Evolutionary conservation across 2,888 invertebrate species (phyloP), one percentile per base, ranked within the genome.

Genomic region (Oasisia sp.): DNA sequence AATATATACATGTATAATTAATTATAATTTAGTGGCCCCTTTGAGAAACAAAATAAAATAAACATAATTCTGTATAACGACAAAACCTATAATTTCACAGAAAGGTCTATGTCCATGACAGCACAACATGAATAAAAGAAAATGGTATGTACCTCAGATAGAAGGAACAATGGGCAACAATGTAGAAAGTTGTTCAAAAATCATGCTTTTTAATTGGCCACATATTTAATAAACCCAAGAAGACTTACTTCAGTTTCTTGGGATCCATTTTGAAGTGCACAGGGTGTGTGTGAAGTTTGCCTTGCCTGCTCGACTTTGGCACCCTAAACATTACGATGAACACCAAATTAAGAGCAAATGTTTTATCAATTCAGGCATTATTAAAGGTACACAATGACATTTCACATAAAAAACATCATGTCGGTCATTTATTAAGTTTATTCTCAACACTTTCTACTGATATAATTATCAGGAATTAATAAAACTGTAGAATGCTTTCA

Each of bases 191-290:
- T 74, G 74, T 19, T 19, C 27, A 74, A n/a, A 74, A 74, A 19
- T 74, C 3, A 3, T 74, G 27, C 74, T 74, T 74, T 74, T 27
- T 19, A 74, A 19, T 2, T 19, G 19, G 7, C 19, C 7, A 74
- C 27, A 74, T 74, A 74, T 74, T 19, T 74, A 4, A 74, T 74
- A 74, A 74, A 19, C 27, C 74, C 74, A 74, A 74, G 74, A 74
- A 74, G 19, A 7, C 74, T 74, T 74, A 74, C 74, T 74, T 74
- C 27, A 74, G 74, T 74, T 74, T 27, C 74, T 74, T 74, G 27
- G 74, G 74, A 27, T 74, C 74, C 74, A 74, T 74, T 74, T 74
- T 74, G 74, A 74, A 74, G n/a, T 74, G 74, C n/a, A 74, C 74
- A 74, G 74, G 74, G 27, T 74, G 74, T 3, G 27, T 74, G n/a